Conservation (phyloP, 92 coral and sea anemone genomes). For the Hydrozoanthus gracilis region DNA sequence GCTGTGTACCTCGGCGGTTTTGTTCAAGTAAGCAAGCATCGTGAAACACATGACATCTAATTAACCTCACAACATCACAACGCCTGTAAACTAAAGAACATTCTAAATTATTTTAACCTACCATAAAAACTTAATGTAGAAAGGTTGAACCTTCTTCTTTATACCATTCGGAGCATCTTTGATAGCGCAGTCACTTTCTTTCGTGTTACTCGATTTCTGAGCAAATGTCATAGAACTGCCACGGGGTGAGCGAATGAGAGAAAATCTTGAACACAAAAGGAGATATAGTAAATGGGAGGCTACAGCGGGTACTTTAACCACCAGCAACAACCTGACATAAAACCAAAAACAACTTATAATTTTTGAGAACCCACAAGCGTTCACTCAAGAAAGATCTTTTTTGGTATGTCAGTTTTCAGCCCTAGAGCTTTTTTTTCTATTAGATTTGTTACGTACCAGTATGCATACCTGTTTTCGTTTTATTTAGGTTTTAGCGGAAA, state of each 20-base stretch:
- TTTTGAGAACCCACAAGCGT: neutral
- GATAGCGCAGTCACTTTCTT: neutral
- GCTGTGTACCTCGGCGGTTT: neutral
- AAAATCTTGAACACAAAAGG: neutral
- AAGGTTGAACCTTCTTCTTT: neutral
- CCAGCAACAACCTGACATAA: slow-evolving; percentile 28
- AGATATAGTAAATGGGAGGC: neutral
- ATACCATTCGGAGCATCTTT: neutral
- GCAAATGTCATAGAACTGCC: neutral
- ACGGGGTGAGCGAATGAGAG: neutral
- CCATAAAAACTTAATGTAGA: slow-evolving; percentile 8
- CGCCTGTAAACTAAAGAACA: neutral
- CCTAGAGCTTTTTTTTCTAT: neutral
- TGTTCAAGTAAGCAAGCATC: too few species aligned
- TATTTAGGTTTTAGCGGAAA: neutral
- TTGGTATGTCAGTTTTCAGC: neutral
- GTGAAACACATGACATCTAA: neutral
- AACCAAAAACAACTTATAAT: slow-evolving; percentile 9
- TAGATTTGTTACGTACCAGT: neutral
- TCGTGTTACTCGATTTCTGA: neutral
- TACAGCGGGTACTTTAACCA: slow-evolving; percentile 30
- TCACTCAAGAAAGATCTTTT: neutral
- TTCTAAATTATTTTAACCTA: neutral
- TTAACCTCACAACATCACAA: too few species aligned
- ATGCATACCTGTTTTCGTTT: neutral